Evolutionary conservation across 2,113 vertebrate species (phyloP), one percentile per base, ranked within the genome.

Genomic region (Ranitomeya variabilis): DNA sequence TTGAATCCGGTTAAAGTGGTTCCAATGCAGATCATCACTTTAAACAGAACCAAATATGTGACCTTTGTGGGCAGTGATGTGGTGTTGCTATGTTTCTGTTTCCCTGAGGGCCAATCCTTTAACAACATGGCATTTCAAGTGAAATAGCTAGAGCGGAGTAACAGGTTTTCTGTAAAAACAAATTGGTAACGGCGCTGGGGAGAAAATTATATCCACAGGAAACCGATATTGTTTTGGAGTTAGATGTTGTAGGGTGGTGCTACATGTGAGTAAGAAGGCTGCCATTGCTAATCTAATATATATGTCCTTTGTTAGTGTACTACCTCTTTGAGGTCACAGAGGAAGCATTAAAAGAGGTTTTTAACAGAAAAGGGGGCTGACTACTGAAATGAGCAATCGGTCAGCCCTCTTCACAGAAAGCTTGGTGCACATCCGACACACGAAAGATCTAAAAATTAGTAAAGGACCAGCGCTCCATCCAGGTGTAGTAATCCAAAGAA

Each of bases 131-230:
- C 14, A 55, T 26, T 11, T 80, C 6, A 21, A 57, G 21, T 8
- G 54, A 59, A 55, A 26, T 16, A 31, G 19, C 77, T 54, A 79
- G 51, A 55, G 78, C 78, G 15, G 78, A 80, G 11, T 1, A 80
- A 80, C 78, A 80, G 78, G 78, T 80, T 80, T 80, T 55, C 21
- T 31, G 21, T 59, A 26, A 23, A 80, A 55, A 19, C 10, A 52
- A 77, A 77, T 2, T 5, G 4, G 74, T 19, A 9, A 52, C 7
- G 16, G 16, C 15, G 12, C 37, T 45, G 37, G 18, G 31, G 5
- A 51, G 45, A 55, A 7, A 13, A 54, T 78, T 57, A 21, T 23
- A 55, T n/a, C 23, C 52, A 79, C 51, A 78, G 14, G 18, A n/a
- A 57, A 4, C 2, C 4, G 45, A 10, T 59, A 57, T n/a, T 16